phyloP scores from a whole-genome alignment of 2,797 vertebrate species.

The Zenarchopterus dispar region DNA sequence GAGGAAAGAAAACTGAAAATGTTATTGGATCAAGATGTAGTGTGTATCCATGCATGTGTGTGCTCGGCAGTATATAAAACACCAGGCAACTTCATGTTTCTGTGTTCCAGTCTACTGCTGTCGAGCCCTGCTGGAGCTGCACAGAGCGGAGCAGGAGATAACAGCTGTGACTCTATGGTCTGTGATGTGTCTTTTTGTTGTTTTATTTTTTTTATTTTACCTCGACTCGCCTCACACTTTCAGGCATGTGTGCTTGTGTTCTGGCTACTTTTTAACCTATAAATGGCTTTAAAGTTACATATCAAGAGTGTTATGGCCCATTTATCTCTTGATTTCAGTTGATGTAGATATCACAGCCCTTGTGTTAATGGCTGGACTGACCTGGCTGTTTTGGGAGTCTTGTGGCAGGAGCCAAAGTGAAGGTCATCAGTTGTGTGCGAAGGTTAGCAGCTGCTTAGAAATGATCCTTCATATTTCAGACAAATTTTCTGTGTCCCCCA shows the following conservation, averaged over 20 bases:
- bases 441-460: too few species aligned
- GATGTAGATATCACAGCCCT: too few species aligned
- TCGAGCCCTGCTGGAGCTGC: conserved; percentile 57
- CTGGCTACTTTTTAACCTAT: neutral
- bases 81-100: conserved; percentile 43
- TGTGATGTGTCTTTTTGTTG: neutral
- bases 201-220: neutral
- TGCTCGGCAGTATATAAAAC: conserved; percentile 47
- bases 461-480: too few species aligned
- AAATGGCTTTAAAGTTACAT: neutral
- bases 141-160: conserved; percentile 28
- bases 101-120: conserved; percentile 48
- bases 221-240: neutral
- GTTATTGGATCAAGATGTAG: conserved; percentile 16
- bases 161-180: conserved; percentile 20
- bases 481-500: too few species aligned
- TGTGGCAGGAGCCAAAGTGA: too few species aligned
- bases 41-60: conserved; percentile 2
- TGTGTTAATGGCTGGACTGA: too few species aligned
- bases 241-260: neutral
- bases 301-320: neutral
- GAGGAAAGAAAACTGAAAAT: conserved; percentile 4
- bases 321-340: neutral
- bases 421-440: too few species aligned
- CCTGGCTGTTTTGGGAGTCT: too few species aligned